A percentile compares a stretch with the other conserved stretches of the same genome.
These are phyloP conservation scores for Rhingia rostrata DNA, from an alignment of 2,888 invertebrate species.

Conservation along the genomic window DNA sequence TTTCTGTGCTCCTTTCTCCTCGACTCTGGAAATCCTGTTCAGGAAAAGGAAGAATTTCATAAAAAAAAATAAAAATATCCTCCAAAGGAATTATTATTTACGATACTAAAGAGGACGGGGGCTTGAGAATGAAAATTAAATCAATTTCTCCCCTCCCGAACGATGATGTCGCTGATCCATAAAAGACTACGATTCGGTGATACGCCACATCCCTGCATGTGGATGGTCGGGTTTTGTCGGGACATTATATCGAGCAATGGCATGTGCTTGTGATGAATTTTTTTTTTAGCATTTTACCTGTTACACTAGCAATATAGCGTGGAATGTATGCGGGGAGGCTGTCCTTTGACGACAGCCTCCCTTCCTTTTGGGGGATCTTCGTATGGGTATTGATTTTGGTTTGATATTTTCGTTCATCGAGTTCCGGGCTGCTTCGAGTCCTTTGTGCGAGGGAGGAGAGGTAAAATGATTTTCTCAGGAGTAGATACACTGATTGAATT, in stretches of 20 bases:
- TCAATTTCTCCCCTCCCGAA: slow-evolving; percentile 56
- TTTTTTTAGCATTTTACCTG: slow-evolving; percentile 41
- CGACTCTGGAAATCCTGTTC: neutral
- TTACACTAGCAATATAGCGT: slow-evolving; percentile 27
- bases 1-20: slow-evolving; percentile 26
- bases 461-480: slow-evolving; percentile 62
- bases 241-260: slow-evolving; percentile 41
- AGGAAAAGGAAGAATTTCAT: slow-evolving; percentile 32
- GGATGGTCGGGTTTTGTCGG: neutral
- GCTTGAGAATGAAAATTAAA: slow-evolving; percentile 57
- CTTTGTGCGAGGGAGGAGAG: slow-evolving; percentile 33
- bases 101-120: slow-evolving; percentile 10
- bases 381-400: slow-evolving; percentile 21
- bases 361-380: neutral
- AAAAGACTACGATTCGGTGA: slow-evolving; percentile 51
- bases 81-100: slow-evolving; percentile 60
- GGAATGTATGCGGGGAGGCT: neutral
- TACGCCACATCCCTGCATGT: slow-evolving; percentile 1
- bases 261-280: slow-evolving; percentile 39
- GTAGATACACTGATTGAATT: slow-evolving; percentile 63
- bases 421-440: slow-evolving; percentile 41
- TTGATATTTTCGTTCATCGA: slow-evolving; percentile 42
- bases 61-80: slow-evolving; percentile 43
- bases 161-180: slow-evolving; percentile 39
- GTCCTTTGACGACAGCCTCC: slow-evolving; percentile 2